Conservation (phyloP, 2,888 invertebrate genomes). For the Polylopha cassiicola region DNA sequence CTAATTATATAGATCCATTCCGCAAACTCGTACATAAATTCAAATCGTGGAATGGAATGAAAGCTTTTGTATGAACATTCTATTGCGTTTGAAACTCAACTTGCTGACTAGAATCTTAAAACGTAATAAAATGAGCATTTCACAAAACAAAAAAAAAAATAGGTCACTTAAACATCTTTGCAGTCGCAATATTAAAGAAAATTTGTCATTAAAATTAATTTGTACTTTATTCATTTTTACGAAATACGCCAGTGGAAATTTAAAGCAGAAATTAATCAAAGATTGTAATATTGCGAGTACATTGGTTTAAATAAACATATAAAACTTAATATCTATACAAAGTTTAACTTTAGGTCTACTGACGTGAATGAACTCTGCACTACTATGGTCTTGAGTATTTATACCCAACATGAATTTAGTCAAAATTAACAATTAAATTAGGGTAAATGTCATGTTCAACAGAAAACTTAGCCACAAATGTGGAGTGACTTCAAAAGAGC, state of each 20-base stretch:
- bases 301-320: slow-evolving; percentile 41
- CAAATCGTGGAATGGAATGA: slow-evolving; percentile 31
- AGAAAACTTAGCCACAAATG: too few relatives aligned
- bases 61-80: slow-evolving; percentile 39
- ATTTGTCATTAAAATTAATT: slow-evolving; percentile 32
- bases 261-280: slow-evolving; percentile 27
- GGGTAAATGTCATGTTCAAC: slow-evolving; percentile 6
- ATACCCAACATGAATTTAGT: slow-evolving; percentile 12
- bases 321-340: slow-evolving; percentile 60
- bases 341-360: slow-evolving; percentile 47
- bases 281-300: slow-evolving; percentile 49
- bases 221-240: slow-evolving; percentile 32
- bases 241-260: slow-evolving; percentile 25
- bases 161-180: slow-evolving; percentile 37
- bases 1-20: slow-evolving; percentile 34
- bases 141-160: slow-evolving; percentile 57
- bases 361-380: slow-evolving; percentile 11
- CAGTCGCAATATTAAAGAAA: slow-evolving; percentile 35
- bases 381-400: slow-evolving; percentile 12
- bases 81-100: slow-evolving; percentile 62
- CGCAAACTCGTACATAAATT: slow-evolving; percentile 31
- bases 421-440: too few relatives aligned
- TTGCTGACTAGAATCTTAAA: slow-evolving; percentile 76
- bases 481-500: too few relatives aligned
- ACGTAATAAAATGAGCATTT: slow-evolving; percentile 74